Percentiles rank a stretch among this genome's conserved stretches.
Conservation (phyloP, 2,888 invertebrate genomes). For the Cerceris ruficornis region DNA sequence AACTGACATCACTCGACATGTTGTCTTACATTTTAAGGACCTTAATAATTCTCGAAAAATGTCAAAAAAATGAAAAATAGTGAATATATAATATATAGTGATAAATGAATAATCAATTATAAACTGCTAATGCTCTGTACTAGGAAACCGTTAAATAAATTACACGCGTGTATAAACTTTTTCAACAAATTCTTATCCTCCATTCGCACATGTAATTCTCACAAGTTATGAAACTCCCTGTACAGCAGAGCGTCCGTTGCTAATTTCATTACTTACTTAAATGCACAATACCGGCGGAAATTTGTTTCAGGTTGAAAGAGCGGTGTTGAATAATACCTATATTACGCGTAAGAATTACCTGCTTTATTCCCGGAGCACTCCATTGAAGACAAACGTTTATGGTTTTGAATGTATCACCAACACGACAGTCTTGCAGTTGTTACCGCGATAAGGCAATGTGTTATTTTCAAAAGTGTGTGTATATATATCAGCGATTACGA, state of each 20-base stretch:
- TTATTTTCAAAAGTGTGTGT: background rate
- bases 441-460: background rate
- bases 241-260: background rate
- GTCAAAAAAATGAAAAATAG: too few species aligned
- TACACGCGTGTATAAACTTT: too few species aligned
- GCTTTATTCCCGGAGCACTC: conserved; percentile 10
- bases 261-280: background rate
- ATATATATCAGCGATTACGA: background rate
- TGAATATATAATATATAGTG: too few species aligned
- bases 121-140: too few species aligned
- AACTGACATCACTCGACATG: too few species aligned
- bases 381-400: conserved; percentile 15
- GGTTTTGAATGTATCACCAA: conserved; percentile 3
- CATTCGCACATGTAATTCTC: too few species aligned
- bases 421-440: background rate
- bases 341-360: conserved; percentile 22
- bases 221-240: too few species aligned
- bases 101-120: too few species aligned
- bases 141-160: too few species aligned
- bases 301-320: background rate
- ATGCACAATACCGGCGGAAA: background rate
- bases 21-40: too few species aligned
- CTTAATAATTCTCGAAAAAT: too few species aligned
- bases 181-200: too few species aligned
- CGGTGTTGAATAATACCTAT: background rate